phyloP scores from a whole-genome alignment of 2,113 vertebrate genomes.

The Vulpes lagopus region DNA sequence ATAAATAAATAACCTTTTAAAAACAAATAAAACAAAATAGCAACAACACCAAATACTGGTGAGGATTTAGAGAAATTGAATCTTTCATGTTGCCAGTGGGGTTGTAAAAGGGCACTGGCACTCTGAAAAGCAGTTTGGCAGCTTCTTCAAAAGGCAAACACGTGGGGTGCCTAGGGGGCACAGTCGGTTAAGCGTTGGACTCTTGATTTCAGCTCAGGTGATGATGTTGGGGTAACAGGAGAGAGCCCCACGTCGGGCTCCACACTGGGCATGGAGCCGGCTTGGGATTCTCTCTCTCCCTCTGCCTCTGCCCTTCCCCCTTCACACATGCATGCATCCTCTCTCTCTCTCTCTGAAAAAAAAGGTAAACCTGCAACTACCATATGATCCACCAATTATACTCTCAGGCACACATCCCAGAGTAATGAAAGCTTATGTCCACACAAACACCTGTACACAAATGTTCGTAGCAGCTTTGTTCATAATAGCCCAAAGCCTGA shows the following conservation, averaged over 20 bases:
- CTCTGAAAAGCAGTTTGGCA: constrained; percentile 13
- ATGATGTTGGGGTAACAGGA: too few relatives aligned
- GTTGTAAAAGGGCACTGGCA: constrained; percentile 2
- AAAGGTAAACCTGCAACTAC: neutral
- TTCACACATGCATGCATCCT: neutral
- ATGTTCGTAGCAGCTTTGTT: constrained; percentile 1
- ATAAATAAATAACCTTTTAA: too few relatives aligned
- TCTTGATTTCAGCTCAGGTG: too few relatives aligned
- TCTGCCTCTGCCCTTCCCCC: neutral
- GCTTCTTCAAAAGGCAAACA: neutral
- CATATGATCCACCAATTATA: neutral
- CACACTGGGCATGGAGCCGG: too few relatives aligned
- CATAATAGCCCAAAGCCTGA: neutral
- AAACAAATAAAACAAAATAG: too few relatives aligned
- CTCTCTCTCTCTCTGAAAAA: neutral
- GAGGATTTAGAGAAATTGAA: neutral
- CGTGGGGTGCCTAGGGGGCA: too few relatives aligned
- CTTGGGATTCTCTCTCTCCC: too few relatives aligned
- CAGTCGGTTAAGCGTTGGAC: too few relatives aligned
- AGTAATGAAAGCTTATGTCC: constrained; percentile 6
- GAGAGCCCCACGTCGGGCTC: too few relatives aligned
- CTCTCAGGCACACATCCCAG: neutral
- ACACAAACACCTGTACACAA: neutral
- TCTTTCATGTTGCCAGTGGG: neutral
- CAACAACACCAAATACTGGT: neutral